Percentiles rank a stretch among this genome's conserved stretches.
These are phyloP conservation scores for Andrena haemorrhoa DNA, from an alignment of 2,888 invertebrate genomes.

Conservation along the genomic window DNA sequence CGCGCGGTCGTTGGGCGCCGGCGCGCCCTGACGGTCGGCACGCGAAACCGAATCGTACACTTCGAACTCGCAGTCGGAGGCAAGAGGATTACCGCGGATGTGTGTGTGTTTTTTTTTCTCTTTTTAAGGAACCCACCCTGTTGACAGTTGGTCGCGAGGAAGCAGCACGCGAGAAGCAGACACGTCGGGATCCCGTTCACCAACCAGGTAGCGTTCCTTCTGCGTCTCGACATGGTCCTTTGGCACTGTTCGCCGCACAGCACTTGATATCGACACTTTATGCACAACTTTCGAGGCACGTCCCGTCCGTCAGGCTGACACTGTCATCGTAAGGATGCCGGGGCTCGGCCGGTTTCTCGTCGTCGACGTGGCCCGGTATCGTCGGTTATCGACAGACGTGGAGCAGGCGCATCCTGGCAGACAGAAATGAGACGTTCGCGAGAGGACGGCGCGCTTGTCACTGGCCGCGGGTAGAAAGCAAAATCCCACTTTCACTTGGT, in stretches of 20 bases:
- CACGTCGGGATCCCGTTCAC: conserved; percentile 33
- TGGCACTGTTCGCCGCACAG: conserved; percentile 14
- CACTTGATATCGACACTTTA: conserved; percentile 19
- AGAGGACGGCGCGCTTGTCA: conserved; percentile 69
- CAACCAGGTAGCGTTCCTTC: conserved; percentile 8
- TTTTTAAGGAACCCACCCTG: conserved; percentile 53
- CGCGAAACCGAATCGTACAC: conserved; percentile 22
- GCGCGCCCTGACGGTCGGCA: conserved; percentile 46
- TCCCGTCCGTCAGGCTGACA: conserved; percentile 33
- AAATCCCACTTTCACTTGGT: conserved; percentile 84
- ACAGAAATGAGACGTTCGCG: conserved; percentile 54
- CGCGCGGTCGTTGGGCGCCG: conserved; percentile 24
- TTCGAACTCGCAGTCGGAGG: conserved; percentile 13
- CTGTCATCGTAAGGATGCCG: conserved; percentile 38
- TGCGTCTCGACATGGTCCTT: conserved; percentile 46
- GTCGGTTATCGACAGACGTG: conserved; percentile 21
- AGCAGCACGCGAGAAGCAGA: conserved; percentile 50
- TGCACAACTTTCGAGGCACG: conserved; percentile 24
- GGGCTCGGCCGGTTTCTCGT: not conserved
- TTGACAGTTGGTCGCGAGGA: conserved; percentile 43
- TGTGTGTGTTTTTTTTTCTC: conserved; percentile 13
- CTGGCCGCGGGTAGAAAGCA: conserved; percentile 82
- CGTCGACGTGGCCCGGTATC: not conserved
- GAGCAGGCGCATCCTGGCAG: conserved; percentile 41
- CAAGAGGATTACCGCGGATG: conserved; percentile 1